phyloP scores from a whole-genome alignment of 2,888 invertebrate genomes.

The Heterodera filipjevi region DNA sequence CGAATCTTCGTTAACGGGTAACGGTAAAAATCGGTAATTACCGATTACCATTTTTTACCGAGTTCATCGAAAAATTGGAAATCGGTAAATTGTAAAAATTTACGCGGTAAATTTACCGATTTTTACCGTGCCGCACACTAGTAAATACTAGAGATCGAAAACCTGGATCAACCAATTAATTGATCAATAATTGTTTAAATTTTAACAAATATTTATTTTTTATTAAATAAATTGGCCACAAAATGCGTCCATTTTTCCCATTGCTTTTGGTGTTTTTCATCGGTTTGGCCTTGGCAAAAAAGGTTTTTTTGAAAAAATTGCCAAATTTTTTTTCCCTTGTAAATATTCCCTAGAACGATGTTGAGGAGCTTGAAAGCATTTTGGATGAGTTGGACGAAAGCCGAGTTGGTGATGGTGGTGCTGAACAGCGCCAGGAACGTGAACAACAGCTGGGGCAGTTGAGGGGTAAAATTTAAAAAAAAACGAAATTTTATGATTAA shows the following conservation, averaged over 20 bases:
- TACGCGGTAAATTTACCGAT: too few species aligned
- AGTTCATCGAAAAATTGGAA: too few species aligned
- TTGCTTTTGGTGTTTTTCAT: not conserved
- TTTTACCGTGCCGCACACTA: too few species aligned
- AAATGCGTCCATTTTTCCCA: not conserved
- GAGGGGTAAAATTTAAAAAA: not conserved
- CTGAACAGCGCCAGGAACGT: conserved; percentile 20
- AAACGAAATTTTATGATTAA: too few species aligned
- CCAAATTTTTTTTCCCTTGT: not conserved
- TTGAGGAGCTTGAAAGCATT: conserved; percentile 58
- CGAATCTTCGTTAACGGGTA: too few species aligned
- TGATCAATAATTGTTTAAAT: too few species aligned
- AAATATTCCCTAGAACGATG: conserved; percentile 32
- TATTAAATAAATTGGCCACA: not conserved
- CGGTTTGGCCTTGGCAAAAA: not conserved
- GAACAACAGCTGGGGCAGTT: not conserved
- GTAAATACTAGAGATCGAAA: too few species aligned
- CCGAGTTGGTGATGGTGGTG: conserved; percentile 44
- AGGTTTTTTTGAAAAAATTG: not conserved
- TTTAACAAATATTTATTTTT: not conserved
- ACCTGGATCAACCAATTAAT: too few species aligned
- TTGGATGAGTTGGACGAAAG: conserved; percentile 62
- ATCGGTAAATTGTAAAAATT: too few species aligned
- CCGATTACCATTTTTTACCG: too few species aligned
- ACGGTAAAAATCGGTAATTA: too few species aligned